Base-by-base conservation (phyloP, 1,140 invertebrate genomes). In the Saccostrea glomerata region DNA sequence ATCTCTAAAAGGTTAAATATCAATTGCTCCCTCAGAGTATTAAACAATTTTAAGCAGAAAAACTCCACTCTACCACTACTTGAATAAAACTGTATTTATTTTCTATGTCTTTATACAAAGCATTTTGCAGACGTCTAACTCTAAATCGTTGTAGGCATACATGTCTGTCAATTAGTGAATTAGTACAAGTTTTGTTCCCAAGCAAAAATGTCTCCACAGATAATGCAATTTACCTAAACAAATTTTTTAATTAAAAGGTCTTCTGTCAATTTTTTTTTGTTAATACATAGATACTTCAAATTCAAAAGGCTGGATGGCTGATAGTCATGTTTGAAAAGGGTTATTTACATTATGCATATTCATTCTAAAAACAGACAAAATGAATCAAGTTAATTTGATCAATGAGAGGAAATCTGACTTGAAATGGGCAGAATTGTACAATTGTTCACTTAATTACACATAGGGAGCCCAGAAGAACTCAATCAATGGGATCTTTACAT, bases 391-490 rank as follows among this genome's bases (percentile, higher is more conserved):
- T 73, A 23, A 73, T 73, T 73, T 73, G 23, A 25, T 73, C 66
- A 73, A 73, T 73, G 66, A 73, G 20, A 25, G 66, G 66, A 30
- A 73, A 73, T 73, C 66, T 73, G 66, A 23, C 66, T 36, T 25
- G n/a, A 23, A 73, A 25, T 12, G 60, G 12, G 7, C 25, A 36
- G 70, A 77, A 77, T 30, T 77, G 11, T 23, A 77, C 25, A 77
- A 77, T 77, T 77, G 70, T 77, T 77, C 70, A 77, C 30, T 77
- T 77, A 13, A 77, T 77, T 77, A 77, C 23, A 73, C 25, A 73
- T 12, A 77, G 12, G 6, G 25, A 77, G 11, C 15, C 70, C 70
- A 77, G 25, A 13, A 13, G 12, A 15, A 15, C 30, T 63, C 5
- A 63, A 20, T n/a, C 17, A 63, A 20, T 20, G 58, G 7, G 25